Evolutionary conservation across 2,888 invertebrate genomes (phyloP).

Genomic region (Gerris lacustris): DNA sequence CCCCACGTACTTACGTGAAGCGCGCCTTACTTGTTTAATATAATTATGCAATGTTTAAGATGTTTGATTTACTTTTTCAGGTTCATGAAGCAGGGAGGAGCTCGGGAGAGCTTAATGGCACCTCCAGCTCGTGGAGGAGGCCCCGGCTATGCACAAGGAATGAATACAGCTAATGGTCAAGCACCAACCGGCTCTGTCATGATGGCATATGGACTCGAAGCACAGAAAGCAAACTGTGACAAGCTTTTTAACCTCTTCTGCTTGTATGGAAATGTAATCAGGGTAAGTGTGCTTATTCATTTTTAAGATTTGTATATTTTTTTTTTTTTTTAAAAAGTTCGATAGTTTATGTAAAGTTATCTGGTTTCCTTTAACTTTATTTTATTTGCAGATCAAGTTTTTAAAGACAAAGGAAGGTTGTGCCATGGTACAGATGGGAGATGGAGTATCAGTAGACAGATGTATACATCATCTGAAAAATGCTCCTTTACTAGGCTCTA

Average conservation of each 20-base stretch:
- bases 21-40: too few species aligned
- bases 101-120: conserved; percentile 40
- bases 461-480: conserved; percentile 92
- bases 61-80: background rate
- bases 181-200: conserved; percentile 48
- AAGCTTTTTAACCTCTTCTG: conserved; percentile 96
- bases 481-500: conserved; percentile 67
- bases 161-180: conserved; percentile 34
- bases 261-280: conserved; percentile 93
- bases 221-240: conserved; percentile 87
- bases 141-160: conserved; percentile 41
- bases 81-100: conserved; percentile 35
- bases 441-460: conserved; percentile 83
- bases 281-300: conserved; percentile 47
- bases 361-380: background rate
- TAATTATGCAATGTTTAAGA: too few species aligned
- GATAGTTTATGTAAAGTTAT: background rate
- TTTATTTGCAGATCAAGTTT: conserved; percentile 66
- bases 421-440: conserved; percentile 99
- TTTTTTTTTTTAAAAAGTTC: background rate
- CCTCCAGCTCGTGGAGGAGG: conserved; percentile 34
- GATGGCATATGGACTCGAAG: conserved; percentile 96
- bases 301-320: background rate
- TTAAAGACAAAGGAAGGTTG: conserved; percentile 96
- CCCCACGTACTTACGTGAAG: too few species aligned